Evolutionary conservation across 2,888 invertebrate species (phyloP).

Genomic region (Troilus luridus): DNA sequence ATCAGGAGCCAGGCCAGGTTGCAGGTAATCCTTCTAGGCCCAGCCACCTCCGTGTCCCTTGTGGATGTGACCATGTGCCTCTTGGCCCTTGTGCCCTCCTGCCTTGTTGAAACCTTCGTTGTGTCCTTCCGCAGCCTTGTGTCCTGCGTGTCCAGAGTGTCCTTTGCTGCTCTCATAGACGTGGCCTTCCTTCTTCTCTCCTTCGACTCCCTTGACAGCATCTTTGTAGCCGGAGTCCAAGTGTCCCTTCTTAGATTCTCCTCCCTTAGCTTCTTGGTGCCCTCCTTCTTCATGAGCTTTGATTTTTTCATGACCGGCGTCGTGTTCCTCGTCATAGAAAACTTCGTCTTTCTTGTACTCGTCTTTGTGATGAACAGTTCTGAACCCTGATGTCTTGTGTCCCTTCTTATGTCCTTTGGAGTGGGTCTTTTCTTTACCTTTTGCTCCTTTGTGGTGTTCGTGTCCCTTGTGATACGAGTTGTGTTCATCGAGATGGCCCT

Average conservation of each 20-base stretch:
- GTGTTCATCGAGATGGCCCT: constrained; percentile 73
- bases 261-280: constrained; percentile 74
- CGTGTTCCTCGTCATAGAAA: constrained; percentile 81
- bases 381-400: constrained; percentile 79
- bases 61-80: constrained; percentile 69
- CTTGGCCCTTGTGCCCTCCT: constrained; percentile 71
- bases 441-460: constrained; percentile 70
- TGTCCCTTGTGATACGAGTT: constrained; percentile 74
- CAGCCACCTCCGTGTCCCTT: constrained; percentile 39
- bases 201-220: constrained; percentile 73
- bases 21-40: neutral
- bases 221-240: constrained; percentile 73
- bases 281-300: constrained; percentile 74
- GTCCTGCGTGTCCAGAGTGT: constrained; percentile 74
- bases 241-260: constrained; percentile 73
- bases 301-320: constrained; percentile 77
- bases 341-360: constrained; percentile 84
- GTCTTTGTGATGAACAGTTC: constrained; percentile 82
- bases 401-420: constrained; percentile 78
- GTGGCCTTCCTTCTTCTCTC: constrained; percentile 74
- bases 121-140: constrained; percentile 73
- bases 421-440: constrained; percentile 74
- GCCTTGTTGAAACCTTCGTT: constrained; percentile 74
- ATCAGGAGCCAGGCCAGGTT: neutral
- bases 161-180: constrained; percentile 72